phyloP scores from a whole-genome alignment of 2,888 invertebrate species.

The Cryptus armator region DNA sequence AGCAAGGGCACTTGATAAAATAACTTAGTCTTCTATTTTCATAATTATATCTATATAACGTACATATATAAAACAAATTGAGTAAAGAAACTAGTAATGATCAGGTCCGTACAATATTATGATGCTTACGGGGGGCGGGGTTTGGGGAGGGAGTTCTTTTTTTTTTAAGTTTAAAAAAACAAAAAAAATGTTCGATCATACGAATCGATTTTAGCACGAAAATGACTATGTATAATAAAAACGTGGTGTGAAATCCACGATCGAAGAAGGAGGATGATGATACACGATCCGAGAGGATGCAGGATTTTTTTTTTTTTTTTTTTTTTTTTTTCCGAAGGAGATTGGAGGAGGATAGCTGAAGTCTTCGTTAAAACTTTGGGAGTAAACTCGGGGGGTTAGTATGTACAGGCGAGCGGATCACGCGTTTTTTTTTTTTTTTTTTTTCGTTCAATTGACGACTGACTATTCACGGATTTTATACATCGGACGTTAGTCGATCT shows the following conservation, averaged over 20 bases:
- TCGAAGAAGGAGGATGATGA: slow-evolving; percentile 71
- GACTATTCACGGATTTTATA: not conserved
- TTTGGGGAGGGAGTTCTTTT: slow-evolving; percentile 57
- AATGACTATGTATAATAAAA: slow-evolving; percentile 71
- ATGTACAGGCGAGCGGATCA: not conserved
- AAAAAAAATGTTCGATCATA: slow-evolving; percentile 57
- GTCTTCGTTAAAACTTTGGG: slow-evolving; percentile 60
- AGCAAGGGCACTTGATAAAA: slow-evolving; percentile 89
- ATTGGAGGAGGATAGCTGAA: slow-evolving; percentile 74
- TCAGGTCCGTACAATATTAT: slow-evolving; percentile 81
- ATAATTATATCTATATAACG: slow-evolving; percentile 84
- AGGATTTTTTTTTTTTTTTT: slow-evolving; percentile 71
- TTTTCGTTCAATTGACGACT: not conserved
- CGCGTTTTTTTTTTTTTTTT: not conserved
- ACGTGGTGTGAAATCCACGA: slow-evolving; percentile 72
- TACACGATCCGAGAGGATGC: slow-evolving; percentile 64
- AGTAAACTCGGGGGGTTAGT: slow-evolving; percentile 67
- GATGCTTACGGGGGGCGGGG: slow-evolving; percentile 73
- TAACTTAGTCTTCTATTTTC: slow-evolving; percentile 87
- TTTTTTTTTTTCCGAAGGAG: slow-evolving; percentile 69
- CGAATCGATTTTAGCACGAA: slow-evolving; percentile 71
- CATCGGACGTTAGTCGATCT: not conserved
- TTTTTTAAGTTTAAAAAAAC: slow-evolving; percentile 47
- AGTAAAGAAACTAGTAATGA: slow-evolving; percentile 83
- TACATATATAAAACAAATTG: slow-evolving; percentile 84